Conservation (phyloP, 2,113 vertebrate species). For the Lagopus leucura region DNA sequence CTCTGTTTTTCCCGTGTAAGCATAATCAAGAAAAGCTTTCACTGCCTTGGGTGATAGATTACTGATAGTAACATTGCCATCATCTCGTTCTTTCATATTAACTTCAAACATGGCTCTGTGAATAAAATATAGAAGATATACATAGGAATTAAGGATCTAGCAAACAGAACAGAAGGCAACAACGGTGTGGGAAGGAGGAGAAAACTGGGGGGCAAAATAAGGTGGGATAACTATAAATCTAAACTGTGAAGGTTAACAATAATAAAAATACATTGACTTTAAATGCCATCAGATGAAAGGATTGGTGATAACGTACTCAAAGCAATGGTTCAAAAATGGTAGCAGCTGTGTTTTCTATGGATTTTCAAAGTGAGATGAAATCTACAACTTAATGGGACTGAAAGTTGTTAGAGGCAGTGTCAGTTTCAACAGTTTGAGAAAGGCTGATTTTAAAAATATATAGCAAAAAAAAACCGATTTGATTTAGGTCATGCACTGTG, state of each 20-base stretch:
- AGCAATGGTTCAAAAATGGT: background rate
- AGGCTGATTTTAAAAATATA: background rate
- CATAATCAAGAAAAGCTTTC: constrained; percentile 93
- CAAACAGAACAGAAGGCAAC: constrained; percentile 18
- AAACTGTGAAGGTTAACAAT: background rate
- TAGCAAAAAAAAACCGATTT: background rate
- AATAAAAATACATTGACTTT: background rate
- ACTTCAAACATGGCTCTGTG: constrained; percentile 96
- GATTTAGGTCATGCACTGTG: background rate
- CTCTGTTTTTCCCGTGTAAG: constrained; percentile 92
- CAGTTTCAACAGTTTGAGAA: background rate
- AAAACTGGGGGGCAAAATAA: background rate
- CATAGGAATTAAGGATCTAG: constrained; percentile 28
- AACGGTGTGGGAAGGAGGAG: background rate
- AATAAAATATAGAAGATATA: constrained; percentile 68
- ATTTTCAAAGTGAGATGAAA: background rate
- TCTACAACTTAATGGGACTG: background rate
- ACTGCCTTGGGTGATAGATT: constrained; percentile 88
- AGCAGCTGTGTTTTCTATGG: background rate
- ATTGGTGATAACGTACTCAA: background rate
- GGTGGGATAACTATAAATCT: background rate
- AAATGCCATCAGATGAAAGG: background rate
- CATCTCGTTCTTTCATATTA: constrained; percentile 94
- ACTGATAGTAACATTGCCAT: constrained; percentile 90
- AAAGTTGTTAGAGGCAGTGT: background rate